Evolutionary conservation across 2,888 invertebrate species (phyloP).

Genomic region (Melitaea athalia): DNA sequence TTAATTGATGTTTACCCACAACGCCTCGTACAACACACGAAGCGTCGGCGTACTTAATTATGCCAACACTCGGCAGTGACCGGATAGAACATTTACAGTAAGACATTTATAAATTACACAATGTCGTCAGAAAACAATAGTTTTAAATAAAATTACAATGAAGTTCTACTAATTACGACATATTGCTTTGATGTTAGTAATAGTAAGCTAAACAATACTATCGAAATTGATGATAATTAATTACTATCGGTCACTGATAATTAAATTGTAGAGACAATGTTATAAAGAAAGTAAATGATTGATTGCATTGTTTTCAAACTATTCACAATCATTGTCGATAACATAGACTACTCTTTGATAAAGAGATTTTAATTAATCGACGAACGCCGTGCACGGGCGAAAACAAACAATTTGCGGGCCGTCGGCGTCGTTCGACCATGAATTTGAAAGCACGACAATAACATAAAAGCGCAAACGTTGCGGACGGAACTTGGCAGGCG

Average conservation of each 20-base stretch:
- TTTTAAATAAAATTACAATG: too few relatives aligned
- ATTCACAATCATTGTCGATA: not conserved
- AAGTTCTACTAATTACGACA: too few relatives aligned
- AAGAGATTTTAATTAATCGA: not conserved
- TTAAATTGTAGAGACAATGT: too few relatives aligned
- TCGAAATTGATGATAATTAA: too few relatives aligned
- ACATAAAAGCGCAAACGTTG: constrained; percentile 13
- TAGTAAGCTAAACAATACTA: too few relatives aligned
- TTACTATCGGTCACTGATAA: too few relatives aligned
- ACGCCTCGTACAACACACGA: not conserved
- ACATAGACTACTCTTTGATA: not conserved
- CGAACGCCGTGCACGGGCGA: not conserved
- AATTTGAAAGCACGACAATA: not conserved
- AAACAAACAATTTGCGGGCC: not conserved
- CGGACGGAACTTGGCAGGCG: constrained; percentile 15
- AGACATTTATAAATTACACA: too few relatives aligned
- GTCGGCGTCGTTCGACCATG: not conserved
- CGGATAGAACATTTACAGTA: too few relatives aligned
- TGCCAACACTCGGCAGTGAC: not conserved
- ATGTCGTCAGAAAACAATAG: too few relatives aligned
- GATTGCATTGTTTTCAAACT: too few relatives aligned
- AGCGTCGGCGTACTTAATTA: not conserved
- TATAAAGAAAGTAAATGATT: too few relatives aligned
- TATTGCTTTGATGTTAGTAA: too few relatives aligned
- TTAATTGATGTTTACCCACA: not conserved